These are phyloP conservation scores for Drosophila prolongata DNA, from an alignment of 2,888 invertebrate genomes.

Conservation along the genomic window DNA sequence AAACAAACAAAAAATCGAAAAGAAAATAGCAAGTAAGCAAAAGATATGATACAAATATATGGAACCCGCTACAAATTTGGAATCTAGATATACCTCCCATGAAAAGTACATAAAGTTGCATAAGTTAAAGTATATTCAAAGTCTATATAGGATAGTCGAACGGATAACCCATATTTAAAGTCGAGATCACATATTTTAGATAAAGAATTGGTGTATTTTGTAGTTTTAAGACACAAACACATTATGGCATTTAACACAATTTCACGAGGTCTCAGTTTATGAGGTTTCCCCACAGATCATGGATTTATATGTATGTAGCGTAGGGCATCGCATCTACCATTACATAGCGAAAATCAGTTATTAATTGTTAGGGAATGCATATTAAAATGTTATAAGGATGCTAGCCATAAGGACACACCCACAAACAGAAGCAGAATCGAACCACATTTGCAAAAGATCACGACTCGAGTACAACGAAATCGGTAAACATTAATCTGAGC, in stretches of 20 bases:
- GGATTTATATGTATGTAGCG: constrained; percentile 53
- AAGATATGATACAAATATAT: constrained; percentile 66
- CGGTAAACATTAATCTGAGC: constrained; percentile 29
- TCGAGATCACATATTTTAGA: constrained; percentile 69
- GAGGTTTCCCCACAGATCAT: constrained; percentile 69
- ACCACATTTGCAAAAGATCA: constrained; percentile 24
- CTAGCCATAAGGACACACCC: constrained; percentile 32
- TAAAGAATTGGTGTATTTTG: constrained; percentile 65
- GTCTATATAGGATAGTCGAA: constrained; percentile 42
- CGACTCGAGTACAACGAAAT: constrained; percentile 63
- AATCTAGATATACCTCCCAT: constrained; percentile 80
- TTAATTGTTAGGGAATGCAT: constrained; percentile 26
- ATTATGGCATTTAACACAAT: constrained; percentile 24
- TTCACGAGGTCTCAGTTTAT: constrained; percentile 73
- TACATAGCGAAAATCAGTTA: constrained; percentile 31
- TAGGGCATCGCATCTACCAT: constrained; percentile 15
- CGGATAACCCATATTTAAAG: constrained; percentile 23
- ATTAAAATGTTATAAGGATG: constrained; percentile 32
- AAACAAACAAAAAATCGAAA: constrained; percentile 1
- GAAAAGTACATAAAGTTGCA: constrained; percentile 55
- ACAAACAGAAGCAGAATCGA: constrained; percentile 23
- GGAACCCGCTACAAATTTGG: constrained; percentile 79
- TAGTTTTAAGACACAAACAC: constrained; percentile 47
- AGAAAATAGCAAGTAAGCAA: constrained; percentile 34
- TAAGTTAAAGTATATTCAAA: constrained; percentile 57